Evolutionary conservation across 2,888 invertebrate genomes (phyloP).

Genomic region (Diachrysia chrysitis): DNA sequence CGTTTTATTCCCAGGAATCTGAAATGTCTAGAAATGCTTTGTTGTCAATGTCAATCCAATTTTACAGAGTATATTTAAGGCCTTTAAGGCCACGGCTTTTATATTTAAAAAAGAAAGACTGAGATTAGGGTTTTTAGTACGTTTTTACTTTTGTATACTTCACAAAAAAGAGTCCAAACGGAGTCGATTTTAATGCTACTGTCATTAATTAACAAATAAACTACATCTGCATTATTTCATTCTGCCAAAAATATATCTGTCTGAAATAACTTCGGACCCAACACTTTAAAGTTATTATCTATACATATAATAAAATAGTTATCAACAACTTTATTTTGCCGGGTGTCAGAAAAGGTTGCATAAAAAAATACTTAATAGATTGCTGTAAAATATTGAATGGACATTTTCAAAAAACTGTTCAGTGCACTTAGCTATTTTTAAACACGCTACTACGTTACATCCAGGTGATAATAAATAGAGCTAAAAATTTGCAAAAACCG

Average conservation of each 20-base stretch:
- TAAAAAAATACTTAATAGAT: too few species aligned
- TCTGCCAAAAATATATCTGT: too few species aligned
- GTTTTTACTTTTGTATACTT: neutral
- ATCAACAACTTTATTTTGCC: too few species aligned
- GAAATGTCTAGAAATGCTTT: conserved; percentile 55
- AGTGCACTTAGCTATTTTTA: too few species aligned
- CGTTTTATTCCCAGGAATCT: conserved; percentile 50
- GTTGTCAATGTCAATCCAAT: neutral
- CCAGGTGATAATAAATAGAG: too few species aligned
- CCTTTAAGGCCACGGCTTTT: neutral
- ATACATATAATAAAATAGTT: too few species aligned
- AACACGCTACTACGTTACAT: too few species aligned
- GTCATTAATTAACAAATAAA: neutral
- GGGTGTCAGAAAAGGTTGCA: too few species aligned
- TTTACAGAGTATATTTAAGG: neutral
- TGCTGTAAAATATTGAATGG: too few species aligned
- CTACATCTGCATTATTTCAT: neutral
- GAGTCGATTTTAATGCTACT: neutral
- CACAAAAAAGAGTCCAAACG: neutral
- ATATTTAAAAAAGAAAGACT: neutral
- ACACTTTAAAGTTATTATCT: neutral
- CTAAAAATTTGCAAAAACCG: too few species aligned
- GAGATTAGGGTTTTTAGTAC: neutral
- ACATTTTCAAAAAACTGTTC: too few species aligned
- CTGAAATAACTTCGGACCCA: neutral